These are phyloP conservation scores for Vandiemenella viatica DNA, from an alignment of 2,888 invertebrate genomes.

Conservation along the genomic window DNA sequence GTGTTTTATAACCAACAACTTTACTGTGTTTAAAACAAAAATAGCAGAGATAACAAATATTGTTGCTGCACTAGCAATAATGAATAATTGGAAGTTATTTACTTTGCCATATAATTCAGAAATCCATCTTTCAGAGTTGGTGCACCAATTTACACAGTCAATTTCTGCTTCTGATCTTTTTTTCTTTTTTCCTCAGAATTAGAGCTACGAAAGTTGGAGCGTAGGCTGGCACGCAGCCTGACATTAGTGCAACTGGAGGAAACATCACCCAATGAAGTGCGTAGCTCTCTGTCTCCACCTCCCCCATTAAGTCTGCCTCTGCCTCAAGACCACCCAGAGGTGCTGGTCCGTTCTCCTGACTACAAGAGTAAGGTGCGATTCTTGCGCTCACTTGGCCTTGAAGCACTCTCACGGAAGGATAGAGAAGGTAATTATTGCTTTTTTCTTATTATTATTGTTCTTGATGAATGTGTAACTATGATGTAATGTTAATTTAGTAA, in stretches of 20 bases:
- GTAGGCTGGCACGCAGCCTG: conserved; percentile 23
- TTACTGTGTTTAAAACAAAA: no score
- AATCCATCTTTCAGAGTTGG: no score
- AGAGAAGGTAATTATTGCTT: conserved; percentile 38
- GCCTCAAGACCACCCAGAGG: conserved; percentile 34
- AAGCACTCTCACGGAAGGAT: conserved; percentile 35
- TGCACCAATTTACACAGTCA: no score
- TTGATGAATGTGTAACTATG: no score
- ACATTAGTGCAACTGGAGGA: conserved; percentile 6
- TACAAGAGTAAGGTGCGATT: conserved; percentile 42
- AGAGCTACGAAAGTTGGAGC: conserved; percentile 44
- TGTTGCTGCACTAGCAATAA: no score
- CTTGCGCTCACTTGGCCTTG: conserved; percentile 40
- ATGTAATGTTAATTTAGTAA: no score
- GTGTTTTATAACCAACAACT: no score
- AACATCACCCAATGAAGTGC: conserved; percentile 14
- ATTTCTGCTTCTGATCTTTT: no score
- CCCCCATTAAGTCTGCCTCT: conserved; percentile 32
- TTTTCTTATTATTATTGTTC: no score
- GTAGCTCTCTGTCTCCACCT: conserved; percentile 15
- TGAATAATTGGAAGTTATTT: no score
- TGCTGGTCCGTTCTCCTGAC: conserved; percentile 32
- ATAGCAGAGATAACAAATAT: no score
- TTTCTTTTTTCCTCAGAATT: conserved; percentile 28
- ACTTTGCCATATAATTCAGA: no score